Percentiles rank a stretch among this genome's conserved stretches.
Conservation (phyloP, 2,888 invertebrate species). For the Odontothrips loti region DNA sequence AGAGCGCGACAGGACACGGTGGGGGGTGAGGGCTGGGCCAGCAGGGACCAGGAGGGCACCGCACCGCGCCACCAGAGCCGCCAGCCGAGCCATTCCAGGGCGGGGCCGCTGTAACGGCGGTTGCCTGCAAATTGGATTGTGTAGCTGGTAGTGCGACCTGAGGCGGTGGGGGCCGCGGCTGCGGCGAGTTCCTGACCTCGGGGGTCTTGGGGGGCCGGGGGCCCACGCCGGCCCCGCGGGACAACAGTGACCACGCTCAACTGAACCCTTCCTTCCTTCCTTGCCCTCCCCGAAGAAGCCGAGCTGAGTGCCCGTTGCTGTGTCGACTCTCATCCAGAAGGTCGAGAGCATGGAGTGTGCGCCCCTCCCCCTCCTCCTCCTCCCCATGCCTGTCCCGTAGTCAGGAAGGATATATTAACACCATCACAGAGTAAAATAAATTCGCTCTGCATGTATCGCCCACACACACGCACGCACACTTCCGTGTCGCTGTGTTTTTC, state of each 20-base stretch:
- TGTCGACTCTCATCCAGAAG: neutral
- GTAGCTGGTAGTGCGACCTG: neutral
- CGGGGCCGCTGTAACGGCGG: conserved; percentile 10
- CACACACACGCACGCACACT: neutral
- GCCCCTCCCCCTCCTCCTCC: neutral
- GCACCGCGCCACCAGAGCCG: neutral
- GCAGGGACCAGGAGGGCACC: too few relatives aligned
- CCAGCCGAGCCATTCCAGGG: neutral
- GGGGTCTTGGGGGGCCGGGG: neutral
- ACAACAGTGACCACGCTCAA: too few relatives aligned
- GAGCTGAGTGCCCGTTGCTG: too few relatives aligned
- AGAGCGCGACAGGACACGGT: too few relatives aligned
- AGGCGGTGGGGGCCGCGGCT: neutral
- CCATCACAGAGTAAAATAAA: too few relatives aligned
- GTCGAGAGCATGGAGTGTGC: neutral
- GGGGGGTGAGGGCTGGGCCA: too few relatives aligned
- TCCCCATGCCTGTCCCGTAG: neutral
- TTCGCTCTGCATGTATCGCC: neutral
- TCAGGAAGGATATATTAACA: too few relatives aligned
- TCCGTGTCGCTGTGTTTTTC: neutral
- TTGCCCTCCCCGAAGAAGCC: too few relatives aligned
- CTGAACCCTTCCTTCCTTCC: too few relatives aligned
- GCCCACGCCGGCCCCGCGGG: neutral
- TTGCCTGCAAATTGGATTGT: conserved; percentile 26
- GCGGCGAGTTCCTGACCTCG: neutral